phyloP scores from a whole-genome alignment of 2,113 vertebrate genomes.

The Polyodon spathula region DNA sequence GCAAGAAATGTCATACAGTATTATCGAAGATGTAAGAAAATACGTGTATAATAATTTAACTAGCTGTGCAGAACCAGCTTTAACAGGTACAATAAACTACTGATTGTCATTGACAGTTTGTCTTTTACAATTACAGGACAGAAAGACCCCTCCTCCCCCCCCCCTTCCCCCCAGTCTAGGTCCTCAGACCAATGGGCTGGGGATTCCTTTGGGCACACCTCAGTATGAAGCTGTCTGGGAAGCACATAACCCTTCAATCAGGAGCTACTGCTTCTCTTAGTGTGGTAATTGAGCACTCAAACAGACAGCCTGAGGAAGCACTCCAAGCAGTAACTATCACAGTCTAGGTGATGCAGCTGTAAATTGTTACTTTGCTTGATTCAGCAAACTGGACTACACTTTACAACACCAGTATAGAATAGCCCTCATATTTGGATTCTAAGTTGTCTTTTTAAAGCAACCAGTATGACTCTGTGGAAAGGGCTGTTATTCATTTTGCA shows the following conservation, averaged over 20 bases:
- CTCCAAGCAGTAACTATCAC: constrained; percentile 27
- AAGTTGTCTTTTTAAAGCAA: constrained; percentile 10
- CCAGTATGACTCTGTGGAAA: constrained; percentile 41
- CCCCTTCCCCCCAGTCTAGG: too few relatives aligned
- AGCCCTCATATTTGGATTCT: constrained; percentile 18
- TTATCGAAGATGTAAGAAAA: too few relatives aligned
- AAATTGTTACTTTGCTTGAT: too few relatives aligned
- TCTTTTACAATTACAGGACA: too few relatives aligned
- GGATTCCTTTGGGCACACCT: constrained; percentile 42
- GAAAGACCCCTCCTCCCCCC: too few relatives aligned
- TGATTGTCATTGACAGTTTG: too few relatives aligned
- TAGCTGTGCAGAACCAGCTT: too few relatives aligned
- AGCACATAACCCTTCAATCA: constrained; percentile 34
- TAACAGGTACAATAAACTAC: too few relatives aligned
- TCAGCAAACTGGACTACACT: background rate
- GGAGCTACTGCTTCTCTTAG: background rate
- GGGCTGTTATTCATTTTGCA: constrained; percentile 49
- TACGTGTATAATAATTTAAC: too few relatives aligned
- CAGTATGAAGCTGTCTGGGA: constrained; percentile 42
- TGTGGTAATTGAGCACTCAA: constrained; percentile 20
- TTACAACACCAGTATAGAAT: constrained; percentile 7
- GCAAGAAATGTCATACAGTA: too few relatives aligned
- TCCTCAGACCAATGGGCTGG: background rate
- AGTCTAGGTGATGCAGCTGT: constrained; percentile 13
- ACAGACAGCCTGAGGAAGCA: constrained; percentile 22